Percentiles rank a stretch among this genome's conserved stretches.
Evolutionary conservation across 2,797 vertebrate genomes (phyloP).

Genomic region (Pipistrellus pygmaeus): DNA sequence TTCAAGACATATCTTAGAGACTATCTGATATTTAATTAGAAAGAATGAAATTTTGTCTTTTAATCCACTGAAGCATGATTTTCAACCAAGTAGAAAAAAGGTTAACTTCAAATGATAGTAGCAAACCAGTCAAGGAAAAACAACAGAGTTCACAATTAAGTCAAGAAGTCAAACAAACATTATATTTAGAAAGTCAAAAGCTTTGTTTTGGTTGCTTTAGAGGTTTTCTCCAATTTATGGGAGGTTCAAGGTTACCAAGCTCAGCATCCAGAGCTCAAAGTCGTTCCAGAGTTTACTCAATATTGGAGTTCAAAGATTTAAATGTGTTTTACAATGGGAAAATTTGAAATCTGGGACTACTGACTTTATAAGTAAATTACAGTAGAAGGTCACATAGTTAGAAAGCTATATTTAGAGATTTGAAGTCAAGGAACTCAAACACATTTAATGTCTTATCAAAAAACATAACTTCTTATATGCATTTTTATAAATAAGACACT

Average conservation of each 20-base stretch:
- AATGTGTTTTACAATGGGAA: slow-evolving; percentile 65
- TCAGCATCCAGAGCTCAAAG: slow-evolving; percentile 75
- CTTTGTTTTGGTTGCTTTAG: slow-evolving; percentile 78
- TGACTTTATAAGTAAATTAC: slow-evolving; percentile 69
- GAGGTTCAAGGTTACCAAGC: slow-evolving; percentile 78
- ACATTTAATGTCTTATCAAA: slow-evolving; percentile 67
- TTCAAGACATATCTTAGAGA: slow-evolving; percentile 54
- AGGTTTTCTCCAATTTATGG: slow-evolving; percentile 78
- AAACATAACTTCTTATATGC: slow-evolving; percentile 17
- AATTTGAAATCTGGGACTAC: slow-evolving; percentile 61
- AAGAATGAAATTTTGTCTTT: slow-evolving; percentile 66
- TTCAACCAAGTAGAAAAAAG: slow-evolving; percentile 73
- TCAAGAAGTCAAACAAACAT: slow-evolving; percentile 80
- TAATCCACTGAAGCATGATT: slow-evolving; percentile 69
- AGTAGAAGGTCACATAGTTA: slow-evolving; percentile 39
- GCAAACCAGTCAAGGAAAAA: slow-evolving; percentile 79
- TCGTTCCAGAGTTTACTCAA: slow-evolving; percentile 71
- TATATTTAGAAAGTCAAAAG: slow-evolving; percentile 83
- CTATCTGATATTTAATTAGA: slow-evolving; percentile 70
- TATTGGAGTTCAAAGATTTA: slow-evolving; percentile 73
- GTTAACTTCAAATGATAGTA: slow-evolving; percentile 79
- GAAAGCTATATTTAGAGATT: slow-evolving; percentile 70
- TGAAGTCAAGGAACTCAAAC: slow-evolving; percentile 62
- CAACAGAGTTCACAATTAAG: slow-evolving; percentile 80
- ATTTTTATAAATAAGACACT: slow-evolving; percentile 57